Evolutionary conservation across 1,140 invertebrate genomes (phyloP).

Genomic region (Acromyrmex charruanus): DNA sequence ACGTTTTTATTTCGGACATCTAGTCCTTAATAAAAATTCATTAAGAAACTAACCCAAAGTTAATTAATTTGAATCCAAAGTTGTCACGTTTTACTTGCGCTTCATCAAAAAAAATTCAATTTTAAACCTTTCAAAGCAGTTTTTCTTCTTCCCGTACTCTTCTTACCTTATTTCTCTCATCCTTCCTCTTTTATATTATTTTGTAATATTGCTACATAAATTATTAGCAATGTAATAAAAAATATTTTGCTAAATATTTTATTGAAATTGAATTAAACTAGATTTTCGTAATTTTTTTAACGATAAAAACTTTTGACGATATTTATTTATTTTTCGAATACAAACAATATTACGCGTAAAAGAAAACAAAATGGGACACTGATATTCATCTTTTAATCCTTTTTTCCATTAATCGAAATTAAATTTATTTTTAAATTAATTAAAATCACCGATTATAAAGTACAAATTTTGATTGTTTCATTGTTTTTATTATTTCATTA

Average conservation of each 20-base stretch:
- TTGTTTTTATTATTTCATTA: not conserved
- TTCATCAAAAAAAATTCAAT: not conserved
- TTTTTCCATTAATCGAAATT: not conserved
- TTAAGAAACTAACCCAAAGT: not conserved
- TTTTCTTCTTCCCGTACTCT: not conserved
- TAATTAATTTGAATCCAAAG: not conserved
- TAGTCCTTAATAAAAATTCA: not conserved
- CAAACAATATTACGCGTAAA: not conserved
- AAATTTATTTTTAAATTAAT: conserved; percentile 5
- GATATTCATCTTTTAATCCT: not conserved
- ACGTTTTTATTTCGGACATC: not conserved
- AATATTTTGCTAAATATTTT: not conserved
- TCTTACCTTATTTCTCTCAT: not conserved
- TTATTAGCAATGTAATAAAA: not conserved
- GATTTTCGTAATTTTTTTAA: not conserved
- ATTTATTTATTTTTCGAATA: not conserved
- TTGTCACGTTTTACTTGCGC: not conserved
- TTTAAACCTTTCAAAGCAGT: not conserved
- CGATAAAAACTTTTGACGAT: not conserved
- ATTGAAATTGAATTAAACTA: not conserved
- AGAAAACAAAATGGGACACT: not conserved
- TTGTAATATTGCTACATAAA: not conserved
- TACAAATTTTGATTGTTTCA: not conserved
- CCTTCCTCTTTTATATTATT: not conserved
- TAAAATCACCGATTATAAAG: not conserved